A percentile compares a stretch with the other conserved stretches of the same genome.
Conservation (phyloP, 1,140 invertebrate species). For the Medauroidea extradentata region DNA sequence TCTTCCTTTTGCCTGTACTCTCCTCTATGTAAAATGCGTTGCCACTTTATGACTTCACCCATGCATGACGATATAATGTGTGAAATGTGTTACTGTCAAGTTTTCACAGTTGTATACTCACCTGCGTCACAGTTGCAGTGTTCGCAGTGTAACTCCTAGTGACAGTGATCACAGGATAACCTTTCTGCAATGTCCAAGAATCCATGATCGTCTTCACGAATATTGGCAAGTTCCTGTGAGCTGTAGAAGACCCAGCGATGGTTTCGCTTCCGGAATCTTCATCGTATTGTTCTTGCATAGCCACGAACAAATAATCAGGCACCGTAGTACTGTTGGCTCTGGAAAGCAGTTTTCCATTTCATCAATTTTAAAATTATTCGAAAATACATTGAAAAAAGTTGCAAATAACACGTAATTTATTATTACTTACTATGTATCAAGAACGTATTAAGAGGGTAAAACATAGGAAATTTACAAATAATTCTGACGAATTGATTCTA, state of each 20-base stretch:
- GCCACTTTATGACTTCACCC: too few species aligned
- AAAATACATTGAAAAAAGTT: too few species aligned
- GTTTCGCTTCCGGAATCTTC: background rate
- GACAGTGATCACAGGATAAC: conserved; percentile 52
- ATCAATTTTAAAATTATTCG: too few species aligned
- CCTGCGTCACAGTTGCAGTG: conserved; percentile 35
- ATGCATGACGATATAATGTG: too few species aligned
- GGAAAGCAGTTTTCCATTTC: background rate
- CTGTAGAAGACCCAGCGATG: background rate
- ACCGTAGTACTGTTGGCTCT: conserved; percentile 61
- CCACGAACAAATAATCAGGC: conserved; percentile 65
- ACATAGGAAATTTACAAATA: too few species aligned
- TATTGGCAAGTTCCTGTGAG: background rate
- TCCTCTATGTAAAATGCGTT: too few species aligned
- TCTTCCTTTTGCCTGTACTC: too few species aligned
- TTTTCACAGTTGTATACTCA: too few species aligned
- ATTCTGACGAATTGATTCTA: too few species aligned
- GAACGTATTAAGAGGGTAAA: too few species aligned
- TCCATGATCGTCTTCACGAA: conserved; percentile 18
- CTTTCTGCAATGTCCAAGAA: conserved; percentile 52
- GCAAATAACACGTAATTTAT: too few species aligned
- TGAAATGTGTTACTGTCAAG: too few species aligned
- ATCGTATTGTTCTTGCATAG: conserved; percentile 52
- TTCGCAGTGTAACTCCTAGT: conserved; percentile 37
- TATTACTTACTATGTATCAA: background rate